Percentiles rank a stretch among this genome's conserved stretches.
Conservation (phyloP, 1,140 invertebrate species). For the Potamilus streckersoni region DNA sequence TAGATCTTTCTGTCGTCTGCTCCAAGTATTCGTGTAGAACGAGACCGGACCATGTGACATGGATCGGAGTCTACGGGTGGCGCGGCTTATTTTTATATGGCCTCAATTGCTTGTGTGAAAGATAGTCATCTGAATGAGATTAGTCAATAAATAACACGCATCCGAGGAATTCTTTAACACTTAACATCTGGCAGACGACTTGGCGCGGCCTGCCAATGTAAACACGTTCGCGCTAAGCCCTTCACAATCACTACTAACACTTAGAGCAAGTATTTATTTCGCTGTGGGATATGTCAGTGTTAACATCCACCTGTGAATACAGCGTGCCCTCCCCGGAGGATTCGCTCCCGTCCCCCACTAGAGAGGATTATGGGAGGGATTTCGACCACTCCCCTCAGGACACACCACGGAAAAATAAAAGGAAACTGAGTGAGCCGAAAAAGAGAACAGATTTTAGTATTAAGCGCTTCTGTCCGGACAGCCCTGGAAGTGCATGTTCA, state of each 20-base stretch:
- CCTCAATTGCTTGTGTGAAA: conserved; percentile 48
- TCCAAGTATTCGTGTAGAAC: conserved; percentile 2
- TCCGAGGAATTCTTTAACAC: conserved; percentile 15
- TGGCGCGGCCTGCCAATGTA: conserved; percentile 26
- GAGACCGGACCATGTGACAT: conserved; percentile 7
- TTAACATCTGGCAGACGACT: conserved; percentile 32
- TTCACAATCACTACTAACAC: conserved; percentile 28
- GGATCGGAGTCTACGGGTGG: conserved; percentile 21
- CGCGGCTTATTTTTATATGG: conserved; percentile 37
- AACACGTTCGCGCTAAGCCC: conserved; percentile 26
- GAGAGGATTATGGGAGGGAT: conserved; percentile 21
- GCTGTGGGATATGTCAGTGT: conserved; percentile 19
- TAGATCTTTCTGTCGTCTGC: not conserved
- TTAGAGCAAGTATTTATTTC: conserved; percentile 31
- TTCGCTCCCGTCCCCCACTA: conserved; percentile 22
- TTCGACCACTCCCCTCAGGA: conserved; percentile 31
- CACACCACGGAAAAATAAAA: conserved; percentile 71
- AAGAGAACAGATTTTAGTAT: conserved; percentile 67
- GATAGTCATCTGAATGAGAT: conserved; percentile 58
- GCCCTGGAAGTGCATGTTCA: conserved; percentile 58
- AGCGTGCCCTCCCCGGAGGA: conserved; percentile 31
- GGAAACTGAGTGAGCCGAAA: conserved; percentile 80
- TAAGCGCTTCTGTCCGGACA: conserved; percentile 60
- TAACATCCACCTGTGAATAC: conserved; percentile 16
- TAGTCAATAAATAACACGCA: conserved; percentile 33